Conservation (phyloP, 2,888 invertebrate genomes). For the Apeira syringaria region DNA sequence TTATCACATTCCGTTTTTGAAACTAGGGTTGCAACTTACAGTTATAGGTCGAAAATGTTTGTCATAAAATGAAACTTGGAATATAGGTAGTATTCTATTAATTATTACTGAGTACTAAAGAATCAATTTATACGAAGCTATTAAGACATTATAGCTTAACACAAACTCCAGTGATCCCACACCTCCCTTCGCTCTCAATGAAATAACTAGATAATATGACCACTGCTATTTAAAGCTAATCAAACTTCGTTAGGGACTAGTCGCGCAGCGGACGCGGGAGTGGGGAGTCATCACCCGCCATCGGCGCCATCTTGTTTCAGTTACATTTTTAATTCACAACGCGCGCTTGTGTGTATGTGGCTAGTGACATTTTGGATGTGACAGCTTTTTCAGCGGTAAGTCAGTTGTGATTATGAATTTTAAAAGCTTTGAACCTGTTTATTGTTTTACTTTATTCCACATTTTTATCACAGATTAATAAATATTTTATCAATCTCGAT, state of each 20-base stretch:
- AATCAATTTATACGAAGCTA: not conserved
- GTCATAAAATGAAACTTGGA: no score
- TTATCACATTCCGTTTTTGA: no score
- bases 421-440: no score
- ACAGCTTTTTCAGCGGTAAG: slow-evolving; percentile 40
- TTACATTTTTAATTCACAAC: slow-evolving; percentile 62
- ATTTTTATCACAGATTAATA: no score
- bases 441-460: no score
- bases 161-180: slow-evolving; percentile 58
- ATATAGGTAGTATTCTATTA: no score
- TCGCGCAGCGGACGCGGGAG: slow-evolving; percentile 71
- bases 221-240: slow-evolving; percentile 86
- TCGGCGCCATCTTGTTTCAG: slow-evolving; percentile 53
- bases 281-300: slow-evolving; percentile 50
- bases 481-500: no score
- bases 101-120: no score
- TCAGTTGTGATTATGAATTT: no score
- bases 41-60: no score
- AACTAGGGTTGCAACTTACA: no score
- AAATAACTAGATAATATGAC: slow-evolving; percentile 84
- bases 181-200: slow-evolving; percentile 73
- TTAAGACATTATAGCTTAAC: slow-evolving; percentile 40
- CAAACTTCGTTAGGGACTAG: slow-evolving; percentile 85
- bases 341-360: slow-evolving; percentile 64
- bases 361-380: slow-evolving; percentile 72